Conservation (phyloP, 1,140 invertebrate species). For the Dendroctonus valens region DNA sequence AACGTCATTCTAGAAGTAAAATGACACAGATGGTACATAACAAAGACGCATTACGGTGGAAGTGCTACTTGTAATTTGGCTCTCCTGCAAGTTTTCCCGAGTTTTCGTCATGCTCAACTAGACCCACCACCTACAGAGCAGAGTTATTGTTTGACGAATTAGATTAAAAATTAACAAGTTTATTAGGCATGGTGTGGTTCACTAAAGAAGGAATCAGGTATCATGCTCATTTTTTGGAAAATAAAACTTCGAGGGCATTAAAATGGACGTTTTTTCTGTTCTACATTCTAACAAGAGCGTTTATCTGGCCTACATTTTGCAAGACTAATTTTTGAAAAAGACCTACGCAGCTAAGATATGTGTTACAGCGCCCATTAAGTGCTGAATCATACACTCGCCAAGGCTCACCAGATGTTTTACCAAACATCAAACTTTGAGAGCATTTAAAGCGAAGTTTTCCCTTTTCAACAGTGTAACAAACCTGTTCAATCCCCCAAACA, state of each 20-base stretch:
- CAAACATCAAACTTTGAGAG: too few relatives aligned
- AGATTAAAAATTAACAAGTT: not conserved
- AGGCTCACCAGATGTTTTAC: too few relatives aligned
- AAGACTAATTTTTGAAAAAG: too few relatives aligned
- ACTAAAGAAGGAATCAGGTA: too few relatives aligned
- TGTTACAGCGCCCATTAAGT: too few relatives aligned
- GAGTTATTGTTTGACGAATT: not conserved
- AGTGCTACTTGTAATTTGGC: slow-evolving; percentile 3
- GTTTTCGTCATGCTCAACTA: not conserved
- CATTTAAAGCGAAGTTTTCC: too few relatives aligned
- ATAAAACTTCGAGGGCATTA: not conserved
- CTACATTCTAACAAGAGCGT: not conserved
- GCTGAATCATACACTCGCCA: too few relatives aligned
- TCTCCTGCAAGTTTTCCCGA: slow-evolving; percentile 2
- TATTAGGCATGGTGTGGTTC: not conserved
- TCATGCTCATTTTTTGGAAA: not conserved
- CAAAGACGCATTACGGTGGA: slow-evolving; percentile 1
- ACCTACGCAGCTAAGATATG: too few relatives aligned
- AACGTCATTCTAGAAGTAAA: slow-evolving; percentile 1
- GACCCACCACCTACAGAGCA: not conserved
- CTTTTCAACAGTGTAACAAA: too few relatives aligned
- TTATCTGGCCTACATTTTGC: too few relatives aligned
- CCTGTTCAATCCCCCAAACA: too few relatives aligned
- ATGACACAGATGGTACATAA: slow-evolving; percentile 3
- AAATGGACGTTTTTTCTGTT: not conserved